These are phyloP conservation scores for Eupeodes latifasciatus DNA, from an alignment of 2,888 invertebrate genomes.

Conservation along the genomic window DNA sequence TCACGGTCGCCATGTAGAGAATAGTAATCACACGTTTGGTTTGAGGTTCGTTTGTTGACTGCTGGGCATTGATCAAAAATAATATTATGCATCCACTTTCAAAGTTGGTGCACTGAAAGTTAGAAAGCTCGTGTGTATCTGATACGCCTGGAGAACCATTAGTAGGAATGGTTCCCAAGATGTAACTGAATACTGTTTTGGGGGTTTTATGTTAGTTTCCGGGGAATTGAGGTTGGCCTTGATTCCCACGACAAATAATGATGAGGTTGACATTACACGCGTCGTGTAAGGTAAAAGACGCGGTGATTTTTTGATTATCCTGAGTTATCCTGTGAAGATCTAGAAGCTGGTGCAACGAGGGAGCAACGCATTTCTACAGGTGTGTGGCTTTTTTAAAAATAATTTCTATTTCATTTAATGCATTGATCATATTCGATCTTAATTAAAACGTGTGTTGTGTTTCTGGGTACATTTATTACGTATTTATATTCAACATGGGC, in stretches of 20 bases:
- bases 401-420: too few species aligned
- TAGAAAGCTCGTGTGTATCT: not conserved
- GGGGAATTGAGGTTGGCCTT: not conserved
- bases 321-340: too few species aligned
- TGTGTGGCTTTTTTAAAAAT: too few species aligned
- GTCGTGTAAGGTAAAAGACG: too few species aligned
- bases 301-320: too few species aligned
- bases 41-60: not conserved
- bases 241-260: too few species aligned
- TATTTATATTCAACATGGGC: not conserved
- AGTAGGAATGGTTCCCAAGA: too few species aligned
- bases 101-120: not conserved
- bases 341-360: too few species aligned
- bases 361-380: too few species aligned
- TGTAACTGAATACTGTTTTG: conserved; percentile 9
- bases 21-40: too few species aligned
- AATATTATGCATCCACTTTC: not conserved
- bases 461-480: not conserved
- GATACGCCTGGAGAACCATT: conserved; percentile 16
- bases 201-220: conserved; percentile 11
- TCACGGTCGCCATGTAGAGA: not conserved
- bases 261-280: too few species aligned
- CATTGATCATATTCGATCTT: not conserved
- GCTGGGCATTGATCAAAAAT: not conserved
- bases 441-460: not conserved